phyloP scores from a whole-genome alignment of 2,113 vertebrate genomes.

The Chunga burmeisteri region DNA sequence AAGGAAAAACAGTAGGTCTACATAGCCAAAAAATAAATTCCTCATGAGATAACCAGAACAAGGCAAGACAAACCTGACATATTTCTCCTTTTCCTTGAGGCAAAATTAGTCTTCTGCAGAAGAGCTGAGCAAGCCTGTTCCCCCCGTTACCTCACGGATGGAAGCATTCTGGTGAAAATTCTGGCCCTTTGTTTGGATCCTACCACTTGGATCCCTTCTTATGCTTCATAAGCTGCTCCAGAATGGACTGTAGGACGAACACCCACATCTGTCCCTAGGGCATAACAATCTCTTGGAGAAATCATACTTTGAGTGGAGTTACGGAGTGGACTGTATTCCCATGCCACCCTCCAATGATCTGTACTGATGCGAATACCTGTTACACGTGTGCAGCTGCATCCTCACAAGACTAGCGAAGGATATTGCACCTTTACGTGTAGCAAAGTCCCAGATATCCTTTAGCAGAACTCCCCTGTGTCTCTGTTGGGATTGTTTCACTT shows the following conservation, averaged over 20 bases:
- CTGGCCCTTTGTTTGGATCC: background rate
- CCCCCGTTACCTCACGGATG: fast-evolving
- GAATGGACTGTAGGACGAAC: background rate
- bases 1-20: background rate
- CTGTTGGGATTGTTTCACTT: background rate
- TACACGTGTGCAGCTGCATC: fast-evolving
- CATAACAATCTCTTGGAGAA: background rate
- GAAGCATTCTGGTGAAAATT: background rate
- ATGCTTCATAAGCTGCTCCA: background rate
- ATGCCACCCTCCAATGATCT: background rate
- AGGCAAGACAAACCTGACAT: background rate
- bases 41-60: background rate
- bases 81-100: background rate
- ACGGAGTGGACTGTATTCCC: background rate
- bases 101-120: background rate
- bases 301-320: background rate
- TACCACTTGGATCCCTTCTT: background rate
- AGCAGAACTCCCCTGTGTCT: background rate
- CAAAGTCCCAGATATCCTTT: background rate
- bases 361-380: fast-evolving
- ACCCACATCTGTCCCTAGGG: background rate
- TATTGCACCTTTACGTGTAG: fast-evolving
- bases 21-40: background rate
- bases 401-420: too few relatives aligned
- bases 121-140: background rate